Conservation (phyloP, 2,113 vertebrate genomes). For the Antigone vipio region DNA sequence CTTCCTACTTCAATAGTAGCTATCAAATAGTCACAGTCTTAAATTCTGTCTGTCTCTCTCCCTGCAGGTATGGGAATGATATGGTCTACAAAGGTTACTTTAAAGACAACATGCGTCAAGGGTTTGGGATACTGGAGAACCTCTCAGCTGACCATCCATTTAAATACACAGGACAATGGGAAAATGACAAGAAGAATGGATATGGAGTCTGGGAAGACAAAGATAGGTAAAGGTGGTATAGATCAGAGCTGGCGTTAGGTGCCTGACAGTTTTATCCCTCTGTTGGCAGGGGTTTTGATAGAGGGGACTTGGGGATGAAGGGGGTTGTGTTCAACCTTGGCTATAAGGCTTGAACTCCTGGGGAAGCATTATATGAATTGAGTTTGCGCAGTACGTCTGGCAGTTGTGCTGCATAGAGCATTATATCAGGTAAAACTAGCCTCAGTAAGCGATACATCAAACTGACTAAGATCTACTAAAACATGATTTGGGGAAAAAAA, state of each 20-base stretch:
- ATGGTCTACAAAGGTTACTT: conserved; percentile 80
- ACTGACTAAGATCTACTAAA: neutral
- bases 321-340: neutral
- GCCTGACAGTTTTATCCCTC: neutral
- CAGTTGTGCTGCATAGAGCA: fast-evolving
- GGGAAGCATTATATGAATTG: fast-evolving
- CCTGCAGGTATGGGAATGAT: conserved; percentile 66
- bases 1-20: neutral
- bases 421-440: neutral
- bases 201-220: conserved; percentile 75
- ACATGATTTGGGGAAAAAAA: fast-evolving
- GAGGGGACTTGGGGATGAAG: neutral
- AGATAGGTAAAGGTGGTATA: conserved; percentile 57
- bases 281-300: too few relatives aligned
- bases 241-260: neutral
- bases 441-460: too few relatives aligned
- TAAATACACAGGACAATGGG: conserved; percentile 79
- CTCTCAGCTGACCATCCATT: neutral
- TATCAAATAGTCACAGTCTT: neutral
- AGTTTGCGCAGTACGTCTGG: neutral
- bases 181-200: conserved; percentile 66
- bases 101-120: conserved; percentile 61
- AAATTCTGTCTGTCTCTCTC: neutral
- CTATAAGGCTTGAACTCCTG: neutral
- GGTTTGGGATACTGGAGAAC: conserved; percentile 75